Base-by-base conservation (phyloP, 2,888 invertebrate genomes). In the Terebella lapidaria region DNA sequence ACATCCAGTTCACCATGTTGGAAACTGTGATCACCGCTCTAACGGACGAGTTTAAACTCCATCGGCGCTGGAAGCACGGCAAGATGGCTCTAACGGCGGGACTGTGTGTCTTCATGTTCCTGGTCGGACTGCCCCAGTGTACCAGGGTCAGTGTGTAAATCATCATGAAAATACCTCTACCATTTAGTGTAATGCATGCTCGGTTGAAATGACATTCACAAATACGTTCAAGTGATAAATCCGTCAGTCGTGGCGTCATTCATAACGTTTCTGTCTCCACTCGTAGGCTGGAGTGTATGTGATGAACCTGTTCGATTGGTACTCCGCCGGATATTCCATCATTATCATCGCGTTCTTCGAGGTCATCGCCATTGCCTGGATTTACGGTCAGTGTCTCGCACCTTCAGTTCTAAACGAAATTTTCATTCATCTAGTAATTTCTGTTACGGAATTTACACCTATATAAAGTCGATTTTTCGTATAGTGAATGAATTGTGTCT, bases 281-380 rank as follows among this genome's bases (percentile, higher is more conserved):
- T 47, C 57, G 15, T 65, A 77, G 77, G 74, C 74, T 27, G 77
- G 77, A n/a, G 71, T 75, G 27, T 73, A 70, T 49, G 68, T 77
- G n/a, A 59, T 76, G 63, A 72, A 72, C 1, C 61, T 77, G 60
- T 72, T 75, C 57, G 74, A 77, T 57, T 72, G 71, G 69, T 76
- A 76, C 63, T 69, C 72, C 22, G 75, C 74, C 4, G 73, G 75
- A 30, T 75, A 74, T 64, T 71, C 72, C 28, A 67, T 76, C n/a
- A 71, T 78, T 69, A 54, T 77, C 24, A 66, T 78, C 26, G 69
- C 74, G 18, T 53, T 78, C 42, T 54, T 65, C 53, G 75, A 76
- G 58, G 57, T 74, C 3, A 59, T 74, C n/a, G 74, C 71, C 27
- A 59, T 78, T 2, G 63, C 67, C 25, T 74, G 71, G 62, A 65